These are phyloP conservation scores for Herminia tarsipennalis DNA, from an alignment of 2,888 invertebrate genomes.

Conservation along the genomic window DNA sequence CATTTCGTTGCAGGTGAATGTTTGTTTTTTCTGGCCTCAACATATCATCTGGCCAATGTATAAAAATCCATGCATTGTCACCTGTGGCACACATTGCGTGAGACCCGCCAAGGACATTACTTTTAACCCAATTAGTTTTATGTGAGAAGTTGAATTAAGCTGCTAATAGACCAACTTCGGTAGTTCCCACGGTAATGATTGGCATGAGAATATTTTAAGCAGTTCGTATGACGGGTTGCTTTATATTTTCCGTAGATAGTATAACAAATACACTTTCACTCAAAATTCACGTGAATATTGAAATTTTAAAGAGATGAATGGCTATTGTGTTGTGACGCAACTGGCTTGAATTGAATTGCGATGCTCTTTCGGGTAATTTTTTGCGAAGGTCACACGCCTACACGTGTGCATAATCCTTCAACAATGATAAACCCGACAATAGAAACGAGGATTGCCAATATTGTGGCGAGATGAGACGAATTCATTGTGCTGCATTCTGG, in stretches of 20 bases:
- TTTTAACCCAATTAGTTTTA: slow-evolving; percentile 45
- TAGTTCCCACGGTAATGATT: slow-evolving; percentile 58
- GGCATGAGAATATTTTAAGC: slow-evolving; percentile 54
- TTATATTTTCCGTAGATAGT: slow-evolving; percentile 22
- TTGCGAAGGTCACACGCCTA: slow-evolving; percentile 65
- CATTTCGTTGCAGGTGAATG: slow-evolving; percentile 68
- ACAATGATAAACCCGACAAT: slow-evolving; percentile 45
- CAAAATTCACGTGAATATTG: slow-evolving; percentile 41
- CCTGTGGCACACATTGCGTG: slow-evolving; percentile 57
- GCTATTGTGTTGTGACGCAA: slow-evolving; percentile 56
- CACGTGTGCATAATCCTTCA: slow-evolving; percentile 68
- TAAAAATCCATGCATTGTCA: slow-evolving; percentile 58
- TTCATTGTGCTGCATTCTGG: slow-evolving; percentile 58
- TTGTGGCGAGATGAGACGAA: slow-evolving; percentile 38
- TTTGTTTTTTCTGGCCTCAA: slow-evolving; percentile 57
- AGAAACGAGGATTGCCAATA: slow-evolving; percentile 42
- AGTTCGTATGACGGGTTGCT: slow-evolving; percentile 24
- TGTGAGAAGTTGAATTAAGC: slow-evolving; percentile 43
- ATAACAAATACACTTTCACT: slow-evolving; percentile 53
- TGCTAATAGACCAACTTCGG: slow-evolving; percentile 42
- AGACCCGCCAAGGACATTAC: slow-evolving; percentile 40
- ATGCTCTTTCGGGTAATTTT: slow-evolving; percentile 54
- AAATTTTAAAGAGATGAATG: slow-evolving; percentile 45
- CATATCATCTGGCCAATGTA: slow-evolving; percentile 69
- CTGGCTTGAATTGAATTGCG: slow-evolving; percentile 41